Conservation (phyloP, 1,140 invertebrate genomes). For the Eupeodes corollae region DNA sequence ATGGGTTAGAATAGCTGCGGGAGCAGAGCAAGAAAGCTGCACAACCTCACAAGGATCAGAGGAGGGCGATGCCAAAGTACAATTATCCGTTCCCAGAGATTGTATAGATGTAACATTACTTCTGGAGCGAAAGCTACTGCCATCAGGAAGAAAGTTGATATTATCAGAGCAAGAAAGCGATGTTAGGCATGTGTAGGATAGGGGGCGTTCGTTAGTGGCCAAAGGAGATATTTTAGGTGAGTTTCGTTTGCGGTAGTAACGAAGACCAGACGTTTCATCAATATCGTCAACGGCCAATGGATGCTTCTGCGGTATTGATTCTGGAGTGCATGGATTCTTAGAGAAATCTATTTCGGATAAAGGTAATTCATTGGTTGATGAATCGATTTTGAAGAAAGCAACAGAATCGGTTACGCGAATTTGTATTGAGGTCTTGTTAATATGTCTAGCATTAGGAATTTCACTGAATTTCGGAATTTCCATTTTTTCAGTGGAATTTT, state of each 20-base stretch:
- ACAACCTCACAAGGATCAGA: constrained; percentile 19
- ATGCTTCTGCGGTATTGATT: background rate
- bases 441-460: constrained; percentile 14
- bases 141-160: background rate
- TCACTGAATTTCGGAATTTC: constrained; percentile 12
- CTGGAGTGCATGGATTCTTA: constrained; percentile 22
- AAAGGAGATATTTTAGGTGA: constrained; percentile 25
- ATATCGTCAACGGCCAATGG: background rate
- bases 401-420: constrained; percentile 29
- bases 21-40: constrained; percentile 25
- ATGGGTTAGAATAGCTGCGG: constrained; percentile 21
- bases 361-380: constrained; percentile 48
- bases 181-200: constrained; percentile 31
- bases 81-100: constrained; percentile 5
- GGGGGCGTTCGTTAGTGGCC: constrained; percentile 41
- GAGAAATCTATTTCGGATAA: constrained; percentile 42
- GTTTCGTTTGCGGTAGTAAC: constrained; percentile 7
- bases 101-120: background rate
- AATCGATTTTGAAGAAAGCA: constrained; percentile 35
- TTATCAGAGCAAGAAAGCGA: constrained; percentile 2
- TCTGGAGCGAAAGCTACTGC: too few relatives aligned
- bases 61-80: background rate
- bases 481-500: too few relatives aligned
- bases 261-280: constrained; percentile 12
- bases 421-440: constrained; percentile 14